Conservation (phyloP, 1,140 invertebrate species). For the Drosophila insularis region DNA sequence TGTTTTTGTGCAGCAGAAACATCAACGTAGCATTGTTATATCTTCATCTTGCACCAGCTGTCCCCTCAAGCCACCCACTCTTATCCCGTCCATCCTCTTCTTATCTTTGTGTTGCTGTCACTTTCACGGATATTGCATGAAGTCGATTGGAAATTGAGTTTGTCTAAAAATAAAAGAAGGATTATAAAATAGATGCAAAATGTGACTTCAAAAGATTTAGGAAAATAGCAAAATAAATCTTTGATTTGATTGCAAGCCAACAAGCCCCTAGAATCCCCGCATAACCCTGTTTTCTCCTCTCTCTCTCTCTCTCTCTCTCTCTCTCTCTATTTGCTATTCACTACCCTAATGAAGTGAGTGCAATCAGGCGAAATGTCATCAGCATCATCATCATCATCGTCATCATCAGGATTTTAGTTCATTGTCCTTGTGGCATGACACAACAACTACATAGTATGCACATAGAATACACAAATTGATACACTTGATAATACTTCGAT, state of each 20-base stretch:
- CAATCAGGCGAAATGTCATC: slow-evolving; percentile 12
- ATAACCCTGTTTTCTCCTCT: no score
- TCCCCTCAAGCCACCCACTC: background rate
- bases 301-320: background rate
- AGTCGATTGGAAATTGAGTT: slow-evolving; percentile 10
- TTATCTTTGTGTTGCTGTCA: slow-evolving; percentile 20
- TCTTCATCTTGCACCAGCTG: slow-evolving; percentile 13
- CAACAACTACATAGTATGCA: slow-evolving; percentile 7
- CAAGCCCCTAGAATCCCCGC: background rate
- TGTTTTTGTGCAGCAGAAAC: slow-evolving; percentile 50
- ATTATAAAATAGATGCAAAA: slow-evolving; percentile 7
- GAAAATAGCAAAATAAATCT: slow-evolving; percentile 12
- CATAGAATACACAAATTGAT: slow-evolving; percentile 55
- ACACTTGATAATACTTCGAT: slow-evolving; percentile 74
- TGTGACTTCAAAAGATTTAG: slow-evolving; percentile 5
- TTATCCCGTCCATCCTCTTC: background rate
- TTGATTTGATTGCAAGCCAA: slow-evolving; percentile 3
- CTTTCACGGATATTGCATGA: background rate
- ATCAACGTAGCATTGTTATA: slow-evolving; percentile 31
- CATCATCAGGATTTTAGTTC: slow-evolving; percentile 54
- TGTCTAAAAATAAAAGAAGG: background rate
- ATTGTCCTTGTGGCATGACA: slow-evolving; percentile 48
- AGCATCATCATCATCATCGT: slow-evolving; percentile 42
- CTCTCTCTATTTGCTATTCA: background rate
- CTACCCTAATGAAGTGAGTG: slow-evolving; percentile 2